phyloP scores from a whole-genome alignment of 2,888 invertebrate genomes.

The Xanthorhoe designata region DNA sequence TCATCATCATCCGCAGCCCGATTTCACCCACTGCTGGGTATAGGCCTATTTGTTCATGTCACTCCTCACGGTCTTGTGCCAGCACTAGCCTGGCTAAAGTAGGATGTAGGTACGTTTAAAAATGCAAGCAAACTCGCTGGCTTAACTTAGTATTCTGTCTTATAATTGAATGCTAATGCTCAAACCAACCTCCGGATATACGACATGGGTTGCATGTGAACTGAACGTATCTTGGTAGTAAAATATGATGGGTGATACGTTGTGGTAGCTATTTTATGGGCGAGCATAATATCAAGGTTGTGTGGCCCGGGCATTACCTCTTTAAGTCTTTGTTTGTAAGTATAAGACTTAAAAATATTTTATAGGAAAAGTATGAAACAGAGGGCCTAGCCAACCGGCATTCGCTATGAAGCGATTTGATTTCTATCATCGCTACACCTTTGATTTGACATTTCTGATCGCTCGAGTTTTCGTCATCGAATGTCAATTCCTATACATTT shows the following conservation, averaged over 20 bases:
- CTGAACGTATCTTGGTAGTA: conserved; percentile 40
- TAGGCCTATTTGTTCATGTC: too few species aligned
- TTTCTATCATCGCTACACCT: too few species aligned
- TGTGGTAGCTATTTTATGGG: conserved; percentile 34
- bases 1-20: too few species aligned
- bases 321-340: conserved; percentile 10
- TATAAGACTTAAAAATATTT: background rate
- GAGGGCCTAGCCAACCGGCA: too few species aligned
- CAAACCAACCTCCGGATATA: conserved; percentile 31
- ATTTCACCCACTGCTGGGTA: too few species aligned
- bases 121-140: background rate
- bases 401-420: too few species aligned
- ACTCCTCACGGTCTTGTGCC: too few species aligned
- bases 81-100: background rate
- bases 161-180: conserved; percentile 29
- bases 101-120: background rate
- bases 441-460: too few species aligned
- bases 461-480: too few species aligned
- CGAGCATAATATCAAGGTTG: conserved; percentile 37
- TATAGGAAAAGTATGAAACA: too few species aligned
- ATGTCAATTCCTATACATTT: too few species aligned
- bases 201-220: conserved; percentile 37
- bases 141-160: background rate
- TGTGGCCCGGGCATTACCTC: background rate
- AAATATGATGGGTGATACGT: conserved; percentile 41